Conservation (phyloP, 2,113 vertebrate genomes). For the Corythornis vintsioides region DNA sequence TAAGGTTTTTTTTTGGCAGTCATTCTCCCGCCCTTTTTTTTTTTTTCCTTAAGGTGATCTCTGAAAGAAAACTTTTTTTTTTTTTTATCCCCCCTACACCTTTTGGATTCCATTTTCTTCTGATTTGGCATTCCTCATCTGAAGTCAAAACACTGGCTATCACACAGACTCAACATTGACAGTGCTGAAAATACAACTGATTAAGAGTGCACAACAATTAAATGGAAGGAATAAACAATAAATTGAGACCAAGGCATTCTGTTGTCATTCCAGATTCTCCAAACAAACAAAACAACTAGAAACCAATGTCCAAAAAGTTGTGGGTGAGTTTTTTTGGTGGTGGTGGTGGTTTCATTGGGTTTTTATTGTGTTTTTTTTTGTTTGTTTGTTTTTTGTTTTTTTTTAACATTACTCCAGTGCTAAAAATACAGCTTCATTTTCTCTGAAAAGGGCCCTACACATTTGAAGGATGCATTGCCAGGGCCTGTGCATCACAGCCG, state of each 20-base stretch:
- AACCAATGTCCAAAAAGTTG: background rate
- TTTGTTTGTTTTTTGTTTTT: background rate
- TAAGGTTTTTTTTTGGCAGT: background rate
- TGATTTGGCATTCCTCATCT: background rate
- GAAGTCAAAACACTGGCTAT: background rate
- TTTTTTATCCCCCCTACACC: accelerated
- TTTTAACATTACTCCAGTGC: background rate
- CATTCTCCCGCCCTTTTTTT: no score
- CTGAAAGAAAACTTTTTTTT: background rate
- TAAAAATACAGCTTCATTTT: background rate
- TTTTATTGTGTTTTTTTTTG: no score
- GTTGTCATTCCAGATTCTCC: background rate
- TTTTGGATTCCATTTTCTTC: background rate
- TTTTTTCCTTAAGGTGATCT: background rate
- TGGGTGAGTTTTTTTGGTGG: background rate
- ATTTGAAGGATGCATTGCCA: background rate
- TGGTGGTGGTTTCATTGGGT: no score
- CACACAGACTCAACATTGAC: background rate
- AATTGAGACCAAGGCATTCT: background rate
- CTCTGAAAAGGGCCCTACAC: background rate
- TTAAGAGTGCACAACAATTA: background rate
- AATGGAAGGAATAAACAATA: background rate
- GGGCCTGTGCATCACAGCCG: accelerated
- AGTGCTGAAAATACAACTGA: background rate
- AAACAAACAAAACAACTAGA: background rate